These are phyloP conservation scores for Abramis brama DNA, from an alignment of 2,113 vertebrate genomes.

Conservation along the genomic window DNA sequence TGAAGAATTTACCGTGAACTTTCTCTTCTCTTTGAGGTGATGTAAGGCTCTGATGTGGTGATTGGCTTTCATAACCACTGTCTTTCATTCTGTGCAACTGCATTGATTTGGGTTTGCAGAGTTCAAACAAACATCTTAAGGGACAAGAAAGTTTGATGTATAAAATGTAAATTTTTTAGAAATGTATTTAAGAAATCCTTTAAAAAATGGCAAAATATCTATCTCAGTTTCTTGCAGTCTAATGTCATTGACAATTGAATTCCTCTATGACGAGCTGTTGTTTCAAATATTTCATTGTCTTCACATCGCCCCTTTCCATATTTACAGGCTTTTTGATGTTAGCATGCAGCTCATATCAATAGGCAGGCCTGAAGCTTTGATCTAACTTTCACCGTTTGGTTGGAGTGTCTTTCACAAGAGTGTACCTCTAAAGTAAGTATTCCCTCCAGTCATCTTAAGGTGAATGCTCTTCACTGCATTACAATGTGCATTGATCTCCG, in stretches of 20 bases:
- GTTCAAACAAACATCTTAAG: background rate
- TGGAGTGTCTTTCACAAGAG: slow-evolving; percentile 61
- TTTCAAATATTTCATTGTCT: slow-evolving; percentile 42
- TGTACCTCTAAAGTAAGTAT: slow-evolving; percentile 62
- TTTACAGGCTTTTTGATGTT: slow-evolving; percentile 60
- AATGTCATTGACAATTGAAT: slow-evolving; percentile 13
- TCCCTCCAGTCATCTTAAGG: slow-evolving; percentile 61
- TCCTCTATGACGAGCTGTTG: slow-evolving; percentile 18
- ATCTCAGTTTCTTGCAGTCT: background rate
- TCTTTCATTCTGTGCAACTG: background rate
- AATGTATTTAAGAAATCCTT: background rate
- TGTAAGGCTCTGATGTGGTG: slow-evolving; percentile 17
- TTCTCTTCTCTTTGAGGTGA: slow-evolving; percentile 9
- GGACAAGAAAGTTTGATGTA: background rate
- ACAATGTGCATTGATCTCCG: slow-evolving; percentile 63
- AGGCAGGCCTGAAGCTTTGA: slow-evolving; percentile 60
- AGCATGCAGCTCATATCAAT: slow-evolving; percentile 49
- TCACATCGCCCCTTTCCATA: slow-evolving; percentile 47
- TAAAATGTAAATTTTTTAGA: background rate
- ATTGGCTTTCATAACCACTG: background rate
- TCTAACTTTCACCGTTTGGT: slow-evolving; percentile 60
- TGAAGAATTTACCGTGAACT: background rate
- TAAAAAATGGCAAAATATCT: background rate
- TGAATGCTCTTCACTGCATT: slow-evolving; percentile 54
- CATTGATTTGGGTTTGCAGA: background rate